Conservation (phyloP, 1,140 invertebrate genomes). For the Schlechtendalia chinensis region DNA sequence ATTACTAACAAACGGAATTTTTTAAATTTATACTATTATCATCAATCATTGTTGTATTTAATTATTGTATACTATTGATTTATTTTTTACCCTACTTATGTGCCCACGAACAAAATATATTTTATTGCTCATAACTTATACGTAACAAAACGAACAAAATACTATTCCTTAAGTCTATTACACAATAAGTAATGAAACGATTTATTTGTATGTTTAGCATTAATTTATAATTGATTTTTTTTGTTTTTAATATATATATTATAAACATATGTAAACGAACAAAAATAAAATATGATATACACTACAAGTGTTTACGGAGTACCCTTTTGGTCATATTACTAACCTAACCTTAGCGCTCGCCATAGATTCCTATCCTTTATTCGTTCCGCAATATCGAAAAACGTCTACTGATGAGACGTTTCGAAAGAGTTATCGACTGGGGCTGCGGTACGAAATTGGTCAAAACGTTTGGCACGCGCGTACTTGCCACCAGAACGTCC, state of each 20-base stretch:
- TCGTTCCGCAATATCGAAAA: too few species aligned
- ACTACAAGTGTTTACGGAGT: too few species aligned
- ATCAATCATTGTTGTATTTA: conserved; percentile 10
- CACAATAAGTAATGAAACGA: conserved; percentile 15
- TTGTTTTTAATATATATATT: conserved; percentile 16
- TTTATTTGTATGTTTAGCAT: conserved; percentile 1
- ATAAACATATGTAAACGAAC: not conserved
- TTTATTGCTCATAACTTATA: conserved; percentile 15
- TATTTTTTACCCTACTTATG: conserved; percentile 16
- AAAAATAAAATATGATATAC: too few species aligned
- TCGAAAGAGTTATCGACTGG: too few species aligned
- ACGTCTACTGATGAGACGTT: too few species aligned
- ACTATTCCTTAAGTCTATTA: conserved; percentile 7
- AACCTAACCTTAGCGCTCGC: too few species aligned
- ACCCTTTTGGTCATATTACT: too few species aligned
- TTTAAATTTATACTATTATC: not conserved
- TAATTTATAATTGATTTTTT: not conserved
- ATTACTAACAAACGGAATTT: not conserved
- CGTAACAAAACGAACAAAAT: conserved; percentile 10
- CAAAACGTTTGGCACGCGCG: too few species aligned
- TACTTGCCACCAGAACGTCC: too few species aligned
- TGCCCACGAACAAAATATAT: conserved; percentile 28
- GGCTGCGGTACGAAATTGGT: too few species aligned
- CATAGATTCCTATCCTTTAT: too few species aligned
- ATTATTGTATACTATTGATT: conserved; percentile 19